Percentiles rank a stretch among this genome's conserved stretches.
phyloP scores from a whole-genome alignment of 2,888 invertebrate genomes.

The Lasioglossum figueresi region DNA sequence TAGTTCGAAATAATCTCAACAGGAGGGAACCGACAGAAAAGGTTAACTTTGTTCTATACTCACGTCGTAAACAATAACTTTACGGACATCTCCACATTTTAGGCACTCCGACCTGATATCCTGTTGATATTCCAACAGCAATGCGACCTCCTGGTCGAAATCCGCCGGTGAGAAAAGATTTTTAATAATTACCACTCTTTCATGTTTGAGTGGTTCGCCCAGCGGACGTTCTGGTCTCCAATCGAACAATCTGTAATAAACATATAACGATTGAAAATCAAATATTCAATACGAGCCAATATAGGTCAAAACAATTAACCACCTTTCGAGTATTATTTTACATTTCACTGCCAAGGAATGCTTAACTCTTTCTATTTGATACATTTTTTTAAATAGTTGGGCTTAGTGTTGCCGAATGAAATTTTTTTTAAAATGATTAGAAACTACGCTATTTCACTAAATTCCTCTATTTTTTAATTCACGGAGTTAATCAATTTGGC shows the following conservation, averaged over 20 bases:
- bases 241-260: conserved; percentile 90
- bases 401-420: no score
- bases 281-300: no score
- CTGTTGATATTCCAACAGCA: conserved; percentile 95
- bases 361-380: neutral
- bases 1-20: no score
- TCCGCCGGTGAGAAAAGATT: conserved; percentile 95
- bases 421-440: no score
- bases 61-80: conserved; percentile 95
- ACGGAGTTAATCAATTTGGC: no score
- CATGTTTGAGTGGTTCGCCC: conserved; percentile 94
- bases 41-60: conserved; percentile 81
- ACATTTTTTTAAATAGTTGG: neutral
- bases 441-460: no score
- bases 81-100: conserved; percentile 96
- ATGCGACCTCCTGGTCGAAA: conserved; percentile 94
- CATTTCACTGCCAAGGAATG: neutral
- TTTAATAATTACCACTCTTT: conserved; percentile 95
- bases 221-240: conserved; percentile 97
- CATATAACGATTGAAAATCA: neutral
- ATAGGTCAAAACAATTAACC: neutral
- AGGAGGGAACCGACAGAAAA: neutral
- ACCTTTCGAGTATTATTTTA: no score
- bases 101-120: conserved; percentile 95
- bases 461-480: no score